Evolutionary conservation across 1,140 invertebrate genomes (phyloP).

Genomic region (Drosophila subobscura): DNA sequence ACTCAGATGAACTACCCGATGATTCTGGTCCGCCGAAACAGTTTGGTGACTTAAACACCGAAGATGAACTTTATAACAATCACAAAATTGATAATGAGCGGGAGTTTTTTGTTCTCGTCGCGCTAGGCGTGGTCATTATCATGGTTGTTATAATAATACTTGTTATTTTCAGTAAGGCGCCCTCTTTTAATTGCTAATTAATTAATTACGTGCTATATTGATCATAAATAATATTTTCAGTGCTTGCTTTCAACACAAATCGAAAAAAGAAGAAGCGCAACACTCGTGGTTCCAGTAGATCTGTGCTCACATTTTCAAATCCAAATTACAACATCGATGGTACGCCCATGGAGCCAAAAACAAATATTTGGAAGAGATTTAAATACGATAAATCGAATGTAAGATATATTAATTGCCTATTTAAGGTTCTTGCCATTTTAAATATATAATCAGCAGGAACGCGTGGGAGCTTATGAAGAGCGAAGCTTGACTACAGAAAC

Average conservation of each 20-base stretch:
- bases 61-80: slow-evolving; percentile 41
- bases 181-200: neutral
- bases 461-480: slow-evolving; percentile 76
- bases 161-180: slow-evolving; percentile 76
- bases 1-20: slow-evolving; percentile 65
- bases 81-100: slow-evolving; percentile 55
- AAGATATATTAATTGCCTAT: slow-evolving; percentile 36
- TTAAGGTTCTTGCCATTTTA: too few species aligned
- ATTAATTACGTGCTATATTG: neutral
- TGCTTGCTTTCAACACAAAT: slow-evolving; percentile 85
- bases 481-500: slow-evolving; percentile 81
- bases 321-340: slow-evolving; percentile 87
- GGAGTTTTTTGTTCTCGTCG: slow-evolving; percentile 70
- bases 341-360: slow-evolving; percentile 85
- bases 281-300: slow-evolving; percentile 85
- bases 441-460: slow-evolving; percentile 54
- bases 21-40: slow-evolving; percentile 52
- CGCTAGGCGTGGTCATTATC: slow-evolving; percentile 69
- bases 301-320: slow-evolving; percentile 90
- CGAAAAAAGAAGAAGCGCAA: slow-evolving; percentile 86
- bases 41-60: slow-evolving; percentile 38
- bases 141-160: slow-evolving; percentile 78
- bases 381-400: slow-evolving; percentile 89
- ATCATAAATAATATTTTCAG: slow-evolving; percentile 58
- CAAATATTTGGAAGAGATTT: slow-evolving; percentile 88